Evolutionary conservation across 2,888 invertebrate genomes (phyloP), one percentile per base, ranked within the genome.

Genomic region (Acanthosepion esculentum): DNA sequence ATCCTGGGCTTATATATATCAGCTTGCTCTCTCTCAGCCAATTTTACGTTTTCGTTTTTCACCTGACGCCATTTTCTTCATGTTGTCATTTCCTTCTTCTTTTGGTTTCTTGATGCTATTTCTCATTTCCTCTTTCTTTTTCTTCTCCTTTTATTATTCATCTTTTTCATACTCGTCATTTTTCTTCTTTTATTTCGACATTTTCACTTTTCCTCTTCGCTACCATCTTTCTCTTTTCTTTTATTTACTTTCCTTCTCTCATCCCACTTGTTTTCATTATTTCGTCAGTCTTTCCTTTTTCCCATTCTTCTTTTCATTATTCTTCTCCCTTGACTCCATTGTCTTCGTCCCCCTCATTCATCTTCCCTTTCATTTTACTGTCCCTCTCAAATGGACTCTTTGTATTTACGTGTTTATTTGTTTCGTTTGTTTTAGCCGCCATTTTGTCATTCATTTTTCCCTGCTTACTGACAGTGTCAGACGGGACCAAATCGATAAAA

Each of bases 141-240:
- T n/a, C 2, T 0, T 10, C 12, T 29, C n/a, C 10, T 10, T 29
- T 10, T 10, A n/a, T 29, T 64, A 59, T 78, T n/a, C 2, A 10
- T n/a, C n/a, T n/a, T 78, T 78, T 4, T n/a, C 0, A 0, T 5
- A 3, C n/a, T 78, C n/a, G 0, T 3, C 29, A 8, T 10, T 8
- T 29, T 29, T 12, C n/a, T 8, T 0, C 8, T 29, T 8, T 26
- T 26, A 53, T 15, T 15, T 15, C 15, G 53, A 15, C 53, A 10
- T 53, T 15, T 41, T 1, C 3, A 15, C n/a, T 78, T 12, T 5
- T 3, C 55, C 18, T 55, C 1, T 23, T 23, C 55, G 4, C 5
- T 20, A 29, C 64, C 29, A 12, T 78, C n/a, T n/a, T 78, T n/a
- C 3, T 10, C n/a, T n/a, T 1, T 29, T 2, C 78, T 10, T 78